phyloP scores from a whole-genome alignment of 2,797 vertebrate species.

The Aulostomus chinensis region DNA sequence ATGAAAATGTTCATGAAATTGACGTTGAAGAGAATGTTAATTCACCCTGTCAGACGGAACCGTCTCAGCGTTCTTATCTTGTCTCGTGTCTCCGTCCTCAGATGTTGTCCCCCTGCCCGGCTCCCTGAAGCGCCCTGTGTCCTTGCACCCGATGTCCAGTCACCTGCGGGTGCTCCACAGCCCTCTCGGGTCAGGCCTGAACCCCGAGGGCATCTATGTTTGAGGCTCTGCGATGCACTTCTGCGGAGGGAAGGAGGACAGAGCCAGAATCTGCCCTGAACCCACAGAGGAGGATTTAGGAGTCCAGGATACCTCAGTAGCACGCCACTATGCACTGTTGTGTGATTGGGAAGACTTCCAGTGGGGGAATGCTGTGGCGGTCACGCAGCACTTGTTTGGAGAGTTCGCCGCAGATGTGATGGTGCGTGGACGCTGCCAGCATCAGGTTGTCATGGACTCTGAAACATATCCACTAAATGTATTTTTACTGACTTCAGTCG shows the following conservation, averaged over 20 bases:
- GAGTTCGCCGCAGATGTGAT: neutral
- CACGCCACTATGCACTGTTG: conserved; percentile 66
- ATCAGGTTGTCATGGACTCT: conserved; percentile 27
- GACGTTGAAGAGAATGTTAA: too few species aligned
- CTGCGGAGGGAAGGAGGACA: neutral
- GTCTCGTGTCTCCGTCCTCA: conserved; percentile 49
- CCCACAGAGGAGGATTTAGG: conserved; percentile 37
- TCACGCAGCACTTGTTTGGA: conserved; percentile 38
- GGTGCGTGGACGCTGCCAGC: conserved; percentile 3
- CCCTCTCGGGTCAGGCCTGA: conserved; percentile 89
- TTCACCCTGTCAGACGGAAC: too few species aligned
- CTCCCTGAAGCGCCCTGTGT: conserved; percentile 89
- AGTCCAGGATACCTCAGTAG: conserved; percentile 61
- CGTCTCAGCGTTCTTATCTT: too few species aligned
- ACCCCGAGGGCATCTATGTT: conserved; percentile 98
- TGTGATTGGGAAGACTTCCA: conserved; percentile 25
- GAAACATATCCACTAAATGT: conserved; percentile 49
- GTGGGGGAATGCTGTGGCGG: conserved; percentile 17
- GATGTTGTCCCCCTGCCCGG: conserved; percentile 86
- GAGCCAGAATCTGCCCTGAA: conserved; percentile 25
- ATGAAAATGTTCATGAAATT: too few species aligned
- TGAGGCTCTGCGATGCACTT: conserved; percentile 64
- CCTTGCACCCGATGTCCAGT: conserved; percentile 84
- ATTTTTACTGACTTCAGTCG: conserved; percentile 56
- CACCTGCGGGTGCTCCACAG: conserved; percentile 92